Percentiles rank a stretch among this genome's conserved stretches.
Evolutionary conservation across 2,797 vertebrate species (phyloP).

Genomic region (Melanotaenia trifasciata): DNA sequence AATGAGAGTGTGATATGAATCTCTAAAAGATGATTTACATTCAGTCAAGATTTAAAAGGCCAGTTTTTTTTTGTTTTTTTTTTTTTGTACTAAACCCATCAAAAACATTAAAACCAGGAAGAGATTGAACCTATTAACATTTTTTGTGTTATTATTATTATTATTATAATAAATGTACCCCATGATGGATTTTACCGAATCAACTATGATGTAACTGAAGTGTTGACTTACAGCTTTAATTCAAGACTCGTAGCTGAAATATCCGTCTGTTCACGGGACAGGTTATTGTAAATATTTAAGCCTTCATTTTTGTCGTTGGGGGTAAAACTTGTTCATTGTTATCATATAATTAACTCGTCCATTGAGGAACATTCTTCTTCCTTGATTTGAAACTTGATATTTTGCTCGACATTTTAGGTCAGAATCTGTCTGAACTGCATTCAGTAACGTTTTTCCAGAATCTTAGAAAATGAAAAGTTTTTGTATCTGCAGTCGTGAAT

Average conservation of each 20-base stretch:
- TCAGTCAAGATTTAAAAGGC: conserved; percentile 36
- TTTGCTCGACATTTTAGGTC: too few species aligned
- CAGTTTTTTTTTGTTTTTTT: conserved; percentile 9
- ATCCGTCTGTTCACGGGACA: too few species aligned
- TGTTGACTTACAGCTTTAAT: background rate
- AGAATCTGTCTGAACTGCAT: too few species aligned
- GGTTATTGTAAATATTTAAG: too few species aligned
- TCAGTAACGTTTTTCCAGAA: too few species aligned
- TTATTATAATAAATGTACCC: background rate
- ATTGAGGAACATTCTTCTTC: too few species aligned
- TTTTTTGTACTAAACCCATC: conserved; percentile 14
- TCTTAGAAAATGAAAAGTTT: too few species aligned
- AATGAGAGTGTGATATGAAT: conserved; percentile 43
- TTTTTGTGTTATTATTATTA: background rate
- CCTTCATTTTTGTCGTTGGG: too few species aligned
- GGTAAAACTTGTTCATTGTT: background rate
- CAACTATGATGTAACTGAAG: background rate
- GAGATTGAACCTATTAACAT: background rate
- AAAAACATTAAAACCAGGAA: conserved; percentile 4
- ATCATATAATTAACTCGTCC: background rate
- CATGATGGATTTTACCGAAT: background rate
- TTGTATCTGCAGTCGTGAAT: background rate
- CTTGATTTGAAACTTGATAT: too few species aligned
- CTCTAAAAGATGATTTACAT: conserved; percentile 31
- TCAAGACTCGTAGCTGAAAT: background rate